Base-by-base conservation (phyloP, 2,113 vertebrate genomes). In the Centrocercus urophasianus region DNA sequence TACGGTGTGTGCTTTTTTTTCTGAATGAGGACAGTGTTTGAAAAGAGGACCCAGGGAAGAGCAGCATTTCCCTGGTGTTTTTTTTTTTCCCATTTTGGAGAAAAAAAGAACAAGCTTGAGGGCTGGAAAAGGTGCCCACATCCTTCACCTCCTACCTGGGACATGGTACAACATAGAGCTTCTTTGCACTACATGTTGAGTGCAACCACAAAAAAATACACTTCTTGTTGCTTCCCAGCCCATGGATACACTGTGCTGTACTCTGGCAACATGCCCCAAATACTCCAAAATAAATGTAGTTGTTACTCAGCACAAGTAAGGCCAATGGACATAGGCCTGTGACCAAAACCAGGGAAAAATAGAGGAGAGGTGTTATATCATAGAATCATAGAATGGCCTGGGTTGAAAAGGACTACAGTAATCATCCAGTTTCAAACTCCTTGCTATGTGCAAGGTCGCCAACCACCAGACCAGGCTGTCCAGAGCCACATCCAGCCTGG, bases 71-170 rank as follows among this genome's bases (percentile, higher is more conserved):
- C 4, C 10, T 22, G 21, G 20, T 54, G 0, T 1, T 43, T 91
- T 78, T 2, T 2, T 34, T 43, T 43, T 16, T 42, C 15, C 38
- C 8, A 5, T 11, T 38, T 30, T 30, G 45, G 30, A 65, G 54
- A 20, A 69, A 83, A 54, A 64, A 77, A 50, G 6, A 25, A 2
- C 19, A 64, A 47, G 12, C 8, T 5, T 0, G 0, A 24, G 27
- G 38, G 22, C 16, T 80, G 8, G 4, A 17, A 80, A 80, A 57
- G 7, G 13, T 67, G 12, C 25, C 30, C 1, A 0, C 1, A 4
- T 47, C 36, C 43, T 72, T 91, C 32, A 17, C 5, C 12, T 27
- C 4, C 4, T 36, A 14, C 3, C 17, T 82, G 18, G 63, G 19
- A 59, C 27, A 8, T 3, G 11, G 50, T 50, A 25, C 8, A 13